A percentile compares a stretch with the other conserved stretches of the same genome.
phyloP scores from a whole-genome alignment of 2,113 vertebrate genomes.

The Hassar affinis region DNA sequence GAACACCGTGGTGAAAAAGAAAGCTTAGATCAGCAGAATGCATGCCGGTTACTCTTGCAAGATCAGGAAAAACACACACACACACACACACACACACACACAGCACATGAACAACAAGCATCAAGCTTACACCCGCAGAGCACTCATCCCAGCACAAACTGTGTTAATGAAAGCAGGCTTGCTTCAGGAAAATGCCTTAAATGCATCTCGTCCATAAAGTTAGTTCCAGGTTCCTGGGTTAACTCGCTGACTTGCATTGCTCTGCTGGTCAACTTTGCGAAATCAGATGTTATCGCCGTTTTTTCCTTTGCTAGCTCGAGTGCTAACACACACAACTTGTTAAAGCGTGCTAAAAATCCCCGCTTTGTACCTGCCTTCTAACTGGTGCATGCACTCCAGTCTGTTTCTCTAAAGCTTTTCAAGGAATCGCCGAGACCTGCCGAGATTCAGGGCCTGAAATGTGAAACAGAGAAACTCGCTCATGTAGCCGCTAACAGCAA shows the following conservation, averaged over 20 bases:
- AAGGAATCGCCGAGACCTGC: background rate
- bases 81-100: background rate
- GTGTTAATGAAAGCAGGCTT: background rate
- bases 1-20: background rate
- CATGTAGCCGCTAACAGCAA: constrained; percentile 14
- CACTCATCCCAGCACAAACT: background rate
- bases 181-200: background rate
- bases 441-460: background rate
- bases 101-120: background rate
- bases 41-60: background rate
- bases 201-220: no score
- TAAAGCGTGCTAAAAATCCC: background rate
- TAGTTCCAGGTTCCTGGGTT: background rate
- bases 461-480: background rate
- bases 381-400: background rate
- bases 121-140: background rate
- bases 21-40: background rate
- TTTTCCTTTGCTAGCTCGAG: background rate
- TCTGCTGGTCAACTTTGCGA: background rate
- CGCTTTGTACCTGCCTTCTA: background rate
- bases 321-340: background rate
- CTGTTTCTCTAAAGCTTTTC: no score
- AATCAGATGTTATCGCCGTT: background rate
- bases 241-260: background rate
- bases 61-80: background rate